Evolutionary conservation across 2,888 invertebrate genomes (phyloP).

Genomic region (Ochropacha duplaris): DNA sequence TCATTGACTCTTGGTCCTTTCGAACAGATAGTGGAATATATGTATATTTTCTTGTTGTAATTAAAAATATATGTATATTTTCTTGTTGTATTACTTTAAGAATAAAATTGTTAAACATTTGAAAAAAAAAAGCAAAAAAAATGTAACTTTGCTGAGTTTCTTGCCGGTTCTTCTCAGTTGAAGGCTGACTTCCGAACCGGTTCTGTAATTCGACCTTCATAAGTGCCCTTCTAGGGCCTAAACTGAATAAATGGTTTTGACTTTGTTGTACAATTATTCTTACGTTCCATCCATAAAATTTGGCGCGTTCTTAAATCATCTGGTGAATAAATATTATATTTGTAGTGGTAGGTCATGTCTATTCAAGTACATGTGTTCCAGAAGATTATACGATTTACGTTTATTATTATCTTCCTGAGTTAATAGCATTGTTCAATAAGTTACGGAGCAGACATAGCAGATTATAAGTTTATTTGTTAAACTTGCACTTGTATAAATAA

Average conservation of each 20-base stretch:
- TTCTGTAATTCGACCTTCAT: no score
- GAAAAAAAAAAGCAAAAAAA: no score
- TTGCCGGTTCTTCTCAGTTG: no score
- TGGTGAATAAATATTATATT: not conserved
- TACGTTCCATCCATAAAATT: no score
- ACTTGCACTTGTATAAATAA: not conserved
- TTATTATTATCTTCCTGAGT: not conserved
- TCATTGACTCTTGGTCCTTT: constrained; percentile 21
- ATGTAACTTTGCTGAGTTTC: no score
- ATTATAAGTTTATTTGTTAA: not conserved
- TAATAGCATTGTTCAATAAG: not conserved
- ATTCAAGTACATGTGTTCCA: not conserved
- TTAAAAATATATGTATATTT: no score
- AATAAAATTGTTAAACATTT: no score
- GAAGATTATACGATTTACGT: not conserved
- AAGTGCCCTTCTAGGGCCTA: no score
- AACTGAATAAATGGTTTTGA: no score
- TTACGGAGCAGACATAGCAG: not conserved
- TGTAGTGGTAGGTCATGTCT: not conserved
- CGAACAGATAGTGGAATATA: not conserved
- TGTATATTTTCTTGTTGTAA: not conserved
- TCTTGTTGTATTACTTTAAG: no score
- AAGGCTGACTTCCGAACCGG: no score
- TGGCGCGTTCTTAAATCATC: not conserved
- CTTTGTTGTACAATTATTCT: no score